Evolutionary conservation across 1,140 invertebrate species (phyloP), one percentile per base, ranked within the genome.

Genomic region (Lamellibrachia luymesi): DNA sequence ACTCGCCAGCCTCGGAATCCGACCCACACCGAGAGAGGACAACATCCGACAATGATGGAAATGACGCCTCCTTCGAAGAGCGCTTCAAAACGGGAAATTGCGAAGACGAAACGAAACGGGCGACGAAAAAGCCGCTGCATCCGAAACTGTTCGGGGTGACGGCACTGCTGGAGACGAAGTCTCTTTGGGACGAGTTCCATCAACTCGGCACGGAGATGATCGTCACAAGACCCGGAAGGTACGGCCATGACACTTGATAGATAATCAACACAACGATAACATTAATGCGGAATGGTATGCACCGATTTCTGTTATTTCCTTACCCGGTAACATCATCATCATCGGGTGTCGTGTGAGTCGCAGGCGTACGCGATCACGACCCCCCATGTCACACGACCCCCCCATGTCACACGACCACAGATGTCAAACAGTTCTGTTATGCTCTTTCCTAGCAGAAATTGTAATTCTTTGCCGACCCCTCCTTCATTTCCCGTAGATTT

Each of bases 151-250:
- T 97, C 2, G 97, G 97, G 10, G 97, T 98, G 49, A 97, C 97
- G 2, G 97, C 97, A 0, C 97, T 97, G 0, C 96, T 98, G 25
- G 98, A 98, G 95, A 98, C 98, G 95, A 97, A 98, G 94, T 97
- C 97, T 4, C 97, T 99, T 2, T 99, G 98, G 98, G 97, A 98
- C 94, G 98, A 98, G 95, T 99, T 99, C 96, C 98, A 98, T 96
- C 97, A 98, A 95, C 96, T 99, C 6, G 98, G 98, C 10, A 99
- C 98, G 0, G 98, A 99, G 97, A 99, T 99, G 98, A 99, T 99
- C 93, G 98, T 99, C 4, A 99, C 98, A 1, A 99, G 99, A 97
- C 98, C 98, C 7, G 98, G 98, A 91, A 91, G 91, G 91, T 91
- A 80, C 64, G 52, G 5, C 13, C n/a, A n/a, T n/a, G n/a, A 38